Conservation (phyloP, 1,140 invertebrate species). For the Chymomyza costata region DNA sequence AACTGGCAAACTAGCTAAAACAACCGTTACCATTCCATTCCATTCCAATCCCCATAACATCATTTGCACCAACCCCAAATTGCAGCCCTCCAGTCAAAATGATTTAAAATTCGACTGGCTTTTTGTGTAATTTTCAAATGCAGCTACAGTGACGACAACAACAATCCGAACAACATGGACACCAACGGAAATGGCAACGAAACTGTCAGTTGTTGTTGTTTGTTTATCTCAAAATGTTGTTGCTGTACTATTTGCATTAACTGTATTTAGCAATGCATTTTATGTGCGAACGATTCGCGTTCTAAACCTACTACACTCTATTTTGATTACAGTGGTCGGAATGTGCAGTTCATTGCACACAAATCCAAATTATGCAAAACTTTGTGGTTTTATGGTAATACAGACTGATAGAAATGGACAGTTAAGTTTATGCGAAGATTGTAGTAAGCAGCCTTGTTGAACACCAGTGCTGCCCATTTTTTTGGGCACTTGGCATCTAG, state of each 20-base stretch:
- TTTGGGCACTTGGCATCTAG: too few species aligned
- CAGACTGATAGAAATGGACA: too few species aligned
- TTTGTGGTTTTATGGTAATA: too few species aligned
- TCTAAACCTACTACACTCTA: too few species aligned
- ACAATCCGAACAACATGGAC: slow-evolving; percentile 2
- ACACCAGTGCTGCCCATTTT: too few species aligned
- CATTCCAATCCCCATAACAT: neutral
- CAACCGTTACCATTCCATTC: neutral
- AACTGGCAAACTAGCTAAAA: slow-evolving; percentile 46
- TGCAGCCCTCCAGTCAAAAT: slow-evolving; percentile 13
- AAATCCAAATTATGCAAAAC: too few species aligned
- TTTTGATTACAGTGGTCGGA: too few species aligned
- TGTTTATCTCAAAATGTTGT: slow-evolving; percentile 16
- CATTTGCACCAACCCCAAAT: slow-evolving; percentile 1
- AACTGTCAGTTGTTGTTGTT: slow-evolving; percentile 2
- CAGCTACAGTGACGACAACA: slow-evolving; percentile 11
- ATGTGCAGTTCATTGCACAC: too few species aligned
- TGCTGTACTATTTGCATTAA: slow-evolving; percentile 53
- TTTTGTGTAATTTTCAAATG: slow-evolving; percentile 50
- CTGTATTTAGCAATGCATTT: slow-evolving; percentile 50
- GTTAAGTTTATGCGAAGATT: too few species aligned
- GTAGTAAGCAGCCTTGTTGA: too few species aligned
- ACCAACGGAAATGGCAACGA: too few species aligned
- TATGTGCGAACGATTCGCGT: slow-evolving; percentile 27
- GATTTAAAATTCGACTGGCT: slow-evolving; percentile 53